phyloP scores from a whole-genome alignment of 2,888 invertebrate species.

The Apamea epomidion region DNA sequence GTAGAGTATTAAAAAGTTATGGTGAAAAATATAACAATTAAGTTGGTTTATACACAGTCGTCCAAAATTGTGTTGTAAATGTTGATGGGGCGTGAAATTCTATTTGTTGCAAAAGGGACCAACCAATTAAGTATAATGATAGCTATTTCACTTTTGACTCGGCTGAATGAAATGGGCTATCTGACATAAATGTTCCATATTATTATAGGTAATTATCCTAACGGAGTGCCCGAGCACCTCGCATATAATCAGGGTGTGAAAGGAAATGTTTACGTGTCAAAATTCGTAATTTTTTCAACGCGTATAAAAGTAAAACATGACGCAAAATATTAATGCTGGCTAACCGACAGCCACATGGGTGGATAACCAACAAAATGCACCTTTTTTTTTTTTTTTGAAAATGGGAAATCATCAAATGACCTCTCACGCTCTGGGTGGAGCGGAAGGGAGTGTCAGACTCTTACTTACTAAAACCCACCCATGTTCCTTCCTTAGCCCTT shows the following conservation, averaged over 20 bases:
- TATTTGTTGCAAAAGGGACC: conserved; percentile 22
- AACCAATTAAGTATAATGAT: conserved; percentile 13
- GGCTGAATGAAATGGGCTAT: conserved; percentile 21
- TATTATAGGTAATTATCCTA: conserved; percentile 21
- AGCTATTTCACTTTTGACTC: conserved; percentile 18
- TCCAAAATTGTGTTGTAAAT: conserved; percentile 16
- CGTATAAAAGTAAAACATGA: background rate
- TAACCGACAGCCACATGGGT: background rate
- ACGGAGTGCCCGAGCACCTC: background rate
- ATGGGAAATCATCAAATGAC: too few relatives aligned
- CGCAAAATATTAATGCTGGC: too few relatives aligned
- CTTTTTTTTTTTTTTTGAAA: too few relatives aligned
- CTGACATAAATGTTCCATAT: background rate
- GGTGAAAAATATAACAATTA: background rate
- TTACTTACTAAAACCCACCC: too few relatives aligned
- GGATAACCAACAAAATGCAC: background rate
- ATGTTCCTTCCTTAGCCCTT: too few relatives aligned
- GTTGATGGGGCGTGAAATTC: background rate
- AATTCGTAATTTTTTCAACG: background rate
- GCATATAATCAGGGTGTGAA: background rate
- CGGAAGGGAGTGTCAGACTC: too few relatives aligned
- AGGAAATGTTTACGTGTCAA: background rate
- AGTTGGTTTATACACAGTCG: background rate
- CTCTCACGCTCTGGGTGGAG: too few relatives aligned
- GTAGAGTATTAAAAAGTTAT: background rate